phyloP scores from a whole-genome alignment of 2,888 invertebrate genomes.

The Thymelicus sylvestris region DNA sequence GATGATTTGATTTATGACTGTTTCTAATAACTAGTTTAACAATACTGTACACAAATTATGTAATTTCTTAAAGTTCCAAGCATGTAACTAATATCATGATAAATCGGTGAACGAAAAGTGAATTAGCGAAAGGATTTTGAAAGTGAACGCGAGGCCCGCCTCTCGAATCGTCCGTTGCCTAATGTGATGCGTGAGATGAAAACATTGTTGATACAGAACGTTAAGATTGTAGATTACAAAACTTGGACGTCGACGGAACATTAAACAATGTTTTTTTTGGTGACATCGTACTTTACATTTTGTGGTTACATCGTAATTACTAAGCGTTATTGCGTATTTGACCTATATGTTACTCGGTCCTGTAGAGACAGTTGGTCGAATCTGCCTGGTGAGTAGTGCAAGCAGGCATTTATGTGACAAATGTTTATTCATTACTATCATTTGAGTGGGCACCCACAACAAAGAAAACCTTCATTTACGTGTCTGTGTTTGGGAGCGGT shows the following conservation, averaged over 20 bases:
- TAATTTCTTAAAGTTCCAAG: conserved; percentile 14
- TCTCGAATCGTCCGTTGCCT: conserved; percentile 43
- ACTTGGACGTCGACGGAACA: conserved; percentile 21
- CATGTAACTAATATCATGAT: conserved; percentile 6
- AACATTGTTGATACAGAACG: conserved; percentile 43
- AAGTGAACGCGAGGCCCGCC: conserved; percentile 47
- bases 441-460: too few relatives aligned
- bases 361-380: too few relatives aligned
- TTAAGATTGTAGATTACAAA: conserved; percentile 5
- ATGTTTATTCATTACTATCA: too few relatives aligned
- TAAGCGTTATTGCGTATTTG: too few relatives aligned
- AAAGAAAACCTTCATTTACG: too few relatives aligned
- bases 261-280: background rate
- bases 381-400: too few relatives aligned
- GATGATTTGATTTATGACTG: background rate
- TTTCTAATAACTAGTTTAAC: background rate
- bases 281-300: too few relatives aligned
- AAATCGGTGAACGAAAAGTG: conserved; percentile 28
- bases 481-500: too few relatives aligned
- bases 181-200: conserved; percentile 47
- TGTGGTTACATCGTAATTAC: too few relatives aligned
- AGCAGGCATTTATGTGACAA: too few relatives aligned
- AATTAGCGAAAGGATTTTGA: conserved; percentile 51
- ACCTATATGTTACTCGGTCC: too few relatives aligned
- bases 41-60: conserved; percentile 7